These are phyloP conservation scores for Nymphicus hollandicus DNA, from an alignment of 2,113 vertebrate species.

Conservation along the genomic window DNA sequence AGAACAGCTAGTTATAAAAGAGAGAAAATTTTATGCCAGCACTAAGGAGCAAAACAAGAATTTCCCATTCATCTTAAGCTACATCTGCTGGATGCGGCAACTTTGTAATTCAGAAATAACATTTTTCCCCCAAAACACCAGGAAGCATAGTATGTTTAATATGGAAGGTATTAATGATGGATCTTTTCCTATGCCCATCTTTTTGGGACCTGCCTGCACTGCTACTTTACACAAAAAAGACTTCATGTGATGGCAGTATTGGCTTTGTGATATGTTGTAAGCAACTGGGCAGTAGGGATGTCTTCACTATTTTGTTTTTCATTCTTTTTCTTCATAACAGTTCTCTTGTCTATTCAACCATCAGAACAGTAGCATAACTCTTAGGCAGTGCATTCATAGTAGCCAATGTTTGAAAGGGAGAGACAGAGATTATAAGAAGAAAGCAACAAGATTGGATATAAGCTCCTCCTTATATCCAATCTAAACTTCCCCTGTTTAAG, in stretches of 20 bases:
- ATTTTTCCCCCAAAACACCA: neutral
- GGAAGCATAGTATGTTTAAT: neutral
- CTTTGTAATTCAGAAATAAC: neutral
- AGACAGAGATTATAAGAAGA: neutral
- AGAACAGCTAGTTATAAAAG: neutral
- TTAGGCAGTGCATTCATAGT: neutral
- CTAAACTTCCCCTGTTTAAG: too few relatives aligned
- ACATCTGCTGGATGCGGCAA: neutral
- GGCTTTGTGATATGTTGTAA: neutral
- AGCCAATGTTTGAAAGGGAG: neutral
- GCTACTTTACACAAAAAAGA: neutral
- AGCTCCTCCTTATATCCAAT: too few relatives aligned
- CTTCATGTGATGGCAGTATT: neutral
- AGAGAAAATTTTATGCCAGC: neutral
- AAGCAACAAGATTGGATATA: neutral
- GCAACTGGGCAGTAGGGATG: neutral
- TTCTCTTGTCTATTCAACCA: neutral
- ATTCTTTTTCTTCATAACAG: neutral
- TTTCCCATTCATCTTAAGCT: neutral
- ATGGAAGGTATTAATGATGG: neutral
- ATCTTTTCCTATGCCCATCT: neutral
- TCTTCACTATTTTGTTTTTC: neutral
- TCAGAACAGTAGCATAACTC: neutral
- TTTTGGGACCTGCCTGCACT: neutral
- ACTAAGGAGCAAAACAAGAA: neutral